Base-by-base conservation (phyloP, 2,797 vertebrate species). In the Epinephelus awoara region DNA sequence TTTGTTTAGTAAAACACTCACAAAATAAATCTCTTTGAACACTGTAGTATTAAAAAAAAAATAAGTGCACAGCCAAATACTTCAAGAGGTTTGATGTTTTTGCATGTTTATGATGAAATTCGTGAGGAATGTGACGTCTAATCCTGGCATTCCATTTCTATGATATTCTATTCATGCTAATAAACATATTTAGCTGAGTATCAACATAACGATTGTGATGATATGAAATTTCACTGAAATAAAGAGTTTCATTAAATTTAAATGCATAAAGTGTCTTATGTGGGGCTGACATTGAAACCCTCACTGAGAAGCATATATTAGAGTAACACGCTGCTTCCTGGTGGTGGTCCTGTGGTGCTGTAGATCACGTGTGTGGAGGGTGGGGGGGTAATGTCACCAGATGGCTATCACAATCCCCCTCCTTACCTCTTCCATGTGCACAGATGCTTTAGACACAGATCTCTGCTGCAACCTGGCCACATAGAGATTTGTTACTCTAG, bases 371-470 rank as follows among this genome's bases (percentile, higher is more conserved):
- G 63, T 73, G 44, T 44, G 47, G 40, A n/a, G 49, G 63, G 59
- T 62, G 50, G 42, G 67, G 44, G 55, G 40, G 67, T 54, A 49
- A 71, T 56, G 54, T 79, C 64, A 84, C 80, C 88, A 91, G 88
- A 91, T 91, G 88, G 79, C 67, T 72, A 65, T 81, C 76, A 73
- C 57, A 71, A 18, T 13, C 61, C 25, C 71, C 61, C 81, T 15
- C 57, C 52, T 55, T 50, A 51, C 75, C 72, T 75, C 63, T 25
- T 58, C 58, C 29, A 46, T 63, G 50, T 62, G 58, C 70, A 85
- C 54, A 83, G 72, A 85, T 88, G 27, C 34, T 76, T 81, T 49
- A 56, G 61, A 75, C 5, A 13, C 6, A 85, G 79, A 79, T 84
- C 85, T 38, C 51, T n/a, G 49, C 12, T 0, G 46, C 62, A 66